Conservation (phyloP, 2,113 vertebrate genomes). For the Notothenia coriiceps region DNA sequence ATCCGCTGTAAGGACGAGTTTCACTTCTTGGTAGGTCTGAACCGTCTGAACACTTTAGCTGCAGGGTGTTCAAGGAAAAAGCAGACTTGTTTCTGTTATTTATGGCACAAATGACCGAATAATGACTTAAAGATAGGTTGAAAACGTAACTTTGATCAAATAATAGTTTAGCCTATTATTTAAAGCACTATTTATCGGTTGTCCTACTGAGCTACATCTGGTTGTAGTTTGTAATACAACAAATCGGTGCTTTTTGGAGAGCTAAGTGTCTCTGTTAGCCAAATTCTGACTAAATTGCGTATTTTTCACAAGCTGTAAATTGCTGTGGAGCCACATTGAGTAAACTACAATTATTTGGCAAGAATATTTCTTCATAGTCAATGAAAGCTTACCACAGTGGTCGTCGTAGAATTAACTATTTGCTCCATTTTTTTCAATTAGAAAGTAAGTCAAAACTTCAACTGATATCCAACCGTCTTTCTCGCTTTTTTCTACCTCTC, state of each 20-base stretch:
- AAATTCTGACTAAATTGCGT: background rate
- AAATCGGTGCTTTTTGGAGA: background rate
- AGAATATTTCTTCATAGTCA: background rate
- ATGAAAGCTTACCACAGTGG: background rate
- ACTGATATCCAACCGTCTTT: no score
- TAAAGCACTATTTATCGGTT: background rate
- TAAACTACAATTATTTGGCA: background rate
- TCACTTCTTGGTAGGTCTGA: background rate
- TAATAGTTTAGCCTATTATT: background rate
- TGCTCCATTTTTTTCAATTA: background rate
- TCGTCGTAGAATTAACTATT: background rate
- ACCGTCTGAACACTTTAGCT: background rate
- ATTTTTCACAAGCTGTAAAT: background rate
- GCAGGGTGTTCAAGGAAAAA: no score
- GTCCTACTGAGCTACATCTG: background rate
- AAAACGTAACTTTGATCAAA: background rate
- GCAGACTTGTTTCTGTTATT: background rate
- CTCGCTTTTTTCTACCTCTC: background rate
- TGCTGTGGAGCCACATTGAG: background rate
- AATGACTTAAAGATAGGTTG: background rate
- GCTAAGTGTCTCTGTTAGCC: background rate
- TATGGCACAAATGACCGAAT: background rate
- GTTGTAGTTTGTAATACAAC: slow-evolving; percentile 6
- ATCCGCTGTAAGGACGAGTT: background rate
- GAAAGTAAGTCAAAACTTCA: background rate